Conservation (phyloP, 2,888 invertebrate genomes). For the Lithophane leautieri region DNA sequence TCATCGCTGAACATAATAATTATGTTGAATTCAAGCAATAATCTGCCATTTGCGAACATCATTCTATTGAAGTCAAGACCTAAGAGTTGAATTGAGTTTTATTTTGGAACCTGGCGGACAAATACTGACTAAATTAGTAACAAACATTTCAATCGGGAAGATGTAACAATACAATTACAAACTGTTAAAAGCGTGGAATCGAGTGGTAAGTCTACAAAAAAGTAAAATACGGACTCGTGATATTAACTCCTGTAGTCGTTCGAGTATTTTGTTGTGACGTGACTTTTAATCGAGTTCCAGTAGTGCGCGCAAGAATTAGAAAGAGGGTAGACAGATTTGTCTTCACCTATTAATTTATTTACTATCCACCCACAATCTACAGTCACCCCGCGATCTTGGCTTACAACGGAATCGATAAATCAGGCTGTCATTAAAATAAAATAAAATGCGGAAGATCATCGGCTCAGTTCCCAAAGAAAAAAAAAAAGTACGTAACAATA, state of each 20-base stretch:
- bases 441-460: not conserved
- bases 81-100: not conserved
- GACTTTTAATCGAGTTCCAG: constrained; percentile 25
- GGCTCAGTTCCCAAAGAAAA: too few relatives aligned
- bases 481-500: not conserved
- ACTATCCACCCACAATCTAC: not conserved
- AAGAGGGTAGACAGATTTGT: constrained; percentile 17
- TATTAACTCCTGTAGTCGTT: not conserved
- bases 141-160: not conserved
- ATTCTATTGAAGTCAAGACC: not conserved
- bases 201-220: not conserved
- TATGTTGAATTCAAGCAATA: not conserved
- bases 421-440: not conserved
- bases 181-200: not conserved
- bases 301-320: constrained; percentile 18
- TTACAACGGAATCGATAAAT: not conserved
- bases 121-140: not conserved
- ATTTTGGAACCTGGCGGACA: not conserved
- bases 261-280: constrained; percentile 5
- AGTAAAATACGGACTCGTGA: not conserved
- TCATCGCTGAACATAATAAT: not conserved
- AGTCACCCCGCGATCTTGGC: not conserved
- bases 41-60: too few relatives aligned
- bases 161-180: not conserved
- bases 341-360: not conserved